Evolutionary conservation across 2,113 vertebrate genomes (phyloP).

Genomic region (Jacana jacana): DNA sequence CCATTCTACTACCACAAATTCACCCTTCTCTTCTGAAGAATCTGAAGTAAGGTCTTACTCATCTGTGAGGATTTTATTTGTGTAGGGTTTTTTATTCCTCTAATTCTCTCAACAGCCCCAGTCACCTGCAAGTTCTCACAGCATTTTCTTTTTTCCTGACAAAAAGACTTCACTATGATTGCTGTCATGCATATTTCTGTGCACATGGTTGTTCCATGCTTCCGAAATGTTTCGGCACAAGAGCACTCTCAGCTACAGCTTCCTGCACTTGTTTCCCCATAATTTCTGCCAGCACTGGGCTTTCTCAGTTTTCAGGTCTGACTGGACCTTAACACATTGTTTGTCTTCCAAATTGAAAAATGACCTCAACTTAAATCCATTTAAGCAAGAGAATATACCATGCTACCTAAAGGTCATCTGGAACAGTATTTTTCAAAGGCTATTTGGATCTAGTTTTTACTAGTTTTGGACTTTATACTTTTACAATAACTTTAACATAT

Average conservation of each 20-base stretch:
- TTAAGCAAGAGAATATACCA: not conserved
- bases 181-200: not conserved
- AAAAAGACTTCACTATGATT: not conserved
- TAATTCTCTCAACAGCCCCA: not conserved
- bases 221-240: not conserved
- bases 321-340: not conserved
- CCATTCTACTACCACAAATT: not conserved
- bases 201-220: not conserved
- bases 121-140: not conserved
- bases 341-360: not conserved
- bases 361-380: not conserved
- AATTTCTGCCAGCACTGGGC: not conserved
- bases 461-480: not conserved
- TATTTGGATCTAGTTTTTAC: not conserved
- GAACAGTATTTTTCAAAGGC: not conserved
- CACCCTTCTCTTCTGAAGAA: not conserved
- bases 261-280: not conserved
- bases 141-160: not conserved
- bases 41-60: not conserved
- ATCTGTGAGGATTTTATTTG: not conserved
- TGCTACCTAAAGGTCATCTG: not conserved
- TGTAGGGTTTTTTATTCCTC: not conserved
- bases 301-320: not conserved
- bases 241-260: not conserved
- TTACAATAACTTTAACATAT: not conserved